Conservation (phyloP, 2,888 invertebrate genomes). For the Perdita meconis region DNA sequence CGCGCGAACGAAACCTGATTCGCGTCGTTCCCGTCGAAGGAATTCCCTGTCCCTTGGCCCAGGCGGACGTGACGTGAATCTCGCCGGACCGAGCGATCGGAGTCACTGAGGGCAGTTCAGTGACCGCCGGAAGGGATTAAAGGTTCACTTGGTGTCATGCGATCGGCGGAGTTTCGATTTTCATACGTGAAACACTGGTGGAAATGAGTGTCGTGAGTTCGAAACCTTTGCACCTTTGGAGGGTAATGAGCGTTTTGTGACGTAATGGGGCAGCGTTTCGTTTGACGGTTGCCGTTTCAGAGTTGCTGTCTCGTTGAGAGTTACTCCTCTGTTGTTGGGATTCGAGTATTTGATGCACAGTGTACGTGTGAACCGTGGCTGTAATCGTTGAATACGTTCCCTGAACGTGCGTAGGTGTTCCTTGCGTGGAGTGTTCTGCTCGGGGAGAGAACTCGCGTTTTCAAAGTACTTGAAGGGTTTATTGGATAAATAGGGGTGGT, state of each 20-base stretch:
- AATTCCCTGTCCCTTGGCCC: too few relatives aligned
- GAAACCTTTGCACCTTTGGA: too few relatives aligned
- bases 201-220: conserved; percentile 7
- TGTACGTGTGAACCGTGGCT: not conserved
- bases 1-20: not conserved
- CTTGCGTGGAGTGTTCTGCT: not conserved
- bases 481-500: not conserved
- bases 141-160: not conserved
- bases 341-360: too few relatives aligned
- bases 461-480: not conserved
- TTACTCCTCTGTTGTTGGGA: too few relatives aligned
- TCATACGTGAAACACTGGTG: not conserved
- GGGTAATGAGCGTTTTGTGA: not conserved
- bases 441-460: not conserved
- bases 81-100: not conserved
- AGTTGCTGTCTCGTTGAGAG: not conserved
- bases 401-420: not conserved
- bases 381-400: not conserved
- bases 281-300: not conserved
- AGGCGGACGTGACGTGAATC: not conserved
- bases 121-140: not conserved
- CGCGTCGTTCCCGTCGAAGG: not conserved
- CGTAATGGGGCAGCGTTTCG: not conserved
- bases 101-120: not conserved
- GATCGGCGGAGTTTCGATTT: not conserved